Base-by-base conservation (phyloP, 1,140 invertebrate genomes). In the Penaeus indicus region DNA sequence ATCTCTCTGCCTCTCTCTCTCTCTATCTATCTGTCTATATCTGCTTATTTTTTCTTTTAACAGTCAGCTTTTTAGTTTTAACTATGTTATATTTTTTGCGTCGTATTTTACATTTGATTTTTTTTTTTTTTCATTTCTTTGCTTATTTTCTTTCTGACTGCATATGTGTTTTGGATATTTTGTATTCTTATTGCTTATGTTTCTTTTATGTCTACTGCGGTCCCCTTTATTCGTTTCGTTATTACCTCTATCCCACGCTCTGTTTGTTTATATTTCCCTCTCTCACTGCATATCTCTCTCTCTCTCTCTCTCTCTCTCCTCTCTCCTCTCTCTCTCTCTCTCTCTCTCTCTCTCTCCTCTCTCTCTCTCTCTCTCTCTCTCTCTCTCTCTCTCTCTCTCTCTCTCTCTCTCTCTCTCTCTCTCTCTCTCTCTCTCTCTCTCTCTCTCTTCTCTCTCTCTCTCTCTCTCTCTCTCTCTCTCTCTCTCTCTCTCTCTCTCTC, bases 331-430 rank as follows among this genome's bases (percentile, higher is more conserved):
- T 79, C 77, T 79, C 42, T 81, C 79, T 81, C 79, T 61, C 21
- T 81, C 79, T 81, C 47, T 81, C 19, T 61, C 79, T 81, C 42
- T 61, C 47, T 81, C 21, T 81, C 42, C 27, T n/a, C 21, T 11
- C 2, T 81, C 42, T 81, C 21, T 61, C 21, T 47, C 22, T 78
- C 8, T 22, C n/a, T 54, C 13, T 38, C 32, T 78, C 10, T 78
- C 54, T 21, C 10, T 77, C 75, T 77, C 1, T 22, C 21, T 77
- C 21, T 77, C 19, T 77, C 1, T 0, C 25, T 21, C 21, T 1
- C 47, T 77, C 5, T 42, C 47, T 77, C 5, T 77, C 19, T 38
- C 7, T 38, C 5, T 8, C 7, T 0, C 22, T 8, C 21, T 38
- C 19, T 38, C 21, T 32, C 19, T 38, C 4, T 77, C 75, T 77